These are phyloP conservation scores for Plagodis dolabraria DNA, from an alignment of 2,888 invertebrate species.

Conservation along the genomic window DNA sequence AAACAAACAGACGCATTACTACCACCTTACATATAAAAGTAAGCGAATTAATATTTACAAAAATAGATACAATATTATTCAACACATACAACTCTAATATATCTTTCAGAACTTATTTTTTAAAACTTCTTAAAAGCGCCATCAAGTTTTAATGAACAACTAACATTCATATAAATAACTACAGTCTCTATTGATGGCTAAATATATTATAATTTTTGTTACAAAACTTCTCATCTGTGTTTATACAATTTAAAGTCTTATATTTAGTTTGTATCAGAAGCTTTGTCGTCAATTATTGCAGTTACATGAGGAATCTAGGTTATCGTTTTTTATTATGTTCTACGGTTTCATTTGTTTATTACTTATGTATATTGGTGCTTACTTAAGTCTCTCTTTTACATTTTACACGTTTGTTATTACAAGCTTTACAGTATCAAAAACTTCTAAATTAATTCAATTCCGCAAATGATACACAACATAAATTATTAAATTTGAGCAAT, in stretches of 20 bases:
- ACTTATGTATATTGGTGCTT: conserved; percentile 51
- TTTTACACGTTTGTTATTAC: conserved; percentile 45
- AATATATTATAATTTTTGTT: conserved; percentile 50
- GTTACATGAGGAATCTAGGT: conserved; percentile 51
- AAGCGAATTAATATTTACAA: conserved; percentile 61
- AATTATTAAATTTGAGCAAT: conserved; percentile 63
- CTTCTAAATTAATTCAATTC: conserved; percentile 49
- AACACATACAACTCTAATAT: conserved; percentile 46
- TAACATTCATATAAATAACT: conserved; percentile 79
- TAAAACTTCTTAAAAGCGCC: conserved; percentile 66
- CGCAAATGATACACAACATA: conserved; percentile 55
- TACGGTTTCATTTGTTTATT: conserved; percentile 27
- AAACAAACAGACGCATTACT: conserved; percentile 39
- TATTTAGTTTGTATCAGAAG: conserved; percentile 46
- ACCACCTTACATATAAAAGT: conserved; percentile 45
- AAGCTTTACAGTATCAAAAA: conserved; percentile 51
- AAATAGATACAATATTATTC: conserved; percentile 43
- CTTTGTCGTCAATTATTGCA: conserved; percentile 53
- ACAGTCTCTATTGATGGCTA: conserved; percentile 75
- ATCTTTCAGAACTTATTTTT: conserved; percentile 49
- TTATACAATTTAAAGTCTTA: conserved; percentile 39
- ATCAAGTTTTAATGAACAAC: conserved; percentile 64
- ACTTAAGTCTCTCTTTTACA: conserved; percentile 45
- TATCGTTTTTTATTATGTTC: conserved; percentile 27
- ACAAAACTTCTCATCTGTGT: conserved; percentile 46